Conservation (phyloP, 2,888 invertebrate genomes). For the Tipula lateralis region DNA sequence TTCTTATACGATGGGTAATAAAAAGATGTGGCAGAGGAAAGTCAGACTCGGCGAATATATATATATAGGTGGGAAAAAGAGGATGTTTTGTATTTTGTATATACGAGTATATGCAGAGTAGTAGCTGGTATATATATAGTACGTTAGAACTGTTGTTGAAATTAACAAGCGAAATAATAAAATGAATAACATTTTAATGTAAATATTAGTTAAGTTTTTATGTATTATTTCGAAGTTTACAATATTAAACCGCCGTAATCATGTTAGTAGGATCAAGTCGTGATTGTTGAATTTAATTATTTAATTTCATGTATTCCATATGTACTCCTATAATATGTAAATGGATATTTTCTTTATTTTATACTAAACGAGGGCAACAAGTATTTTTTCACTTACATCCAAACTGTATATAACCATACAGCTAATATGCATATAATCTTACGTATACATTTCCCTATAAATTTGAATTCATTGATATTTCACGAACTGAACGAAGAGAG, state of each 20-base stretch:
- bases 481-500: neutral
- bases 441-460: neutral
- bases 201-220: neutral
- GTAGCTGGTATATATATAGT: neutral
- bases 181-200: neutral
- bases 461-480: constrained; percentile 24
- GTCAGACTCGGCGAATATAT: neutral
- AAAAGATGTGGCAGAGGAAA: neutral
- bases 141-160: neutral
- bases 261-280: neutral
- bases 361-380: constrained; percentile 20
- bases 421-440: no score
- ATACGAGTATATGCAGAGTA: neutral
- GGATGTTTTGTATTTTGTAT: neutral
- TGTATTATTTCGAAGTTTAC: neutral
- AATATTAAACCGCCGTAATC: neutral
- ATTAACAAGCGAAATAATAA: constrained; percentile 2
- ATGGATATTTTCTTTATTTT: no score
- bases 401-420: no score
- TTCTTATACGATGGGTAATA: neutral
- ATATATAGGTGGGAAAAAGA: neutral
- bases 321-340: neutral
- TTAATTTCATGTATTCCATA: neutral
- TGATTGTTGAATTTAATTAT: constrained; percentile 19
- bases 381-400: neutral